Evolutionary conservation across 2,888 invertebrate genomes (phyloP), one percentile per base, ranked within the genome.

Genomic region (Rhaphigaster nebulosa): DNA sequence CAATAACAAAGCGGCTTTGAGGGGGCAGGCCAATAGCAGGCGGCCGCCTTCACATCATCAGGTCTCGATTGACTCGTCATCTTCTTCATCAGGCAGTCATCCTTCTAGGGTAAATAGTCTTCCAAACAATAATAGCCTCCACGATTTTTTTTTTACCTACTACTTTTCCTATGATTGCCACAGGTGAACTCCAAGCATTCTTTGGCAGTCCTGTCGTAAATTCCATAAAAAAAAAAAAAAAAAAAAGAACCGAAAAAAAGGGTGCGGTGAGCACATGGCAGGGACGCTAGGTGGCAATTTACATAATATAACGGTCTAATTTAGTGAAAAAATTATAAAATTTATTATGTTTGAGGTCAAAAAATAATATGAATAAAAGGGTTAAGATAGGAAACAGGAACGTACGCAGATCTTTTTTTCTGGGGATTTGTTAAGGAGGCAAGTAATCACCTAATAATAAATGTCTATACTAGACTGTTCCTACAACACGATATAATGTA

Each of bases 1-100:
- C 89, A 89, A 89, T 89, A 89, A 89, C 89, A 89, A 89, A 60
- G 70, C 76, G 70, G 89, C 89, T n/a, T 65, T 45, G 84, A 84
- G 84, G 20, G 15, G 38, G n/a, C 84, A n/a, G 26, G 84, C 84
- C 84, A 84, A 84, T 84, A 45, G 84, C 13, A n/a, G 84, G 6
- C 26, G 45, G 26, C 84, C 84, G 26, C 52, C 70, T 45, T 89
- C 76, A 89, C 89, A 89, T 89, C 89, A 89, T 89, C 89, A 89
- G 76, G 41, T 26, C 34, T 41, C 89, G 89, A 89, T 89, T 70
- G 70, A 89, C 70, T 76, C 76, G 76, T 89, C 89, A 89, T 89
- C 89, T 70, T 70, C 65, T 29, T 56, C 87, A 56, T 52, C 87
- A 52, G 54, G 54, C 87, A 84, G 84, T 84, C 84, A 84, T 50